Evolutionary conservation across 1,140 invertebrate genomes (phyloP), one percentile per base, ranked within the genome.

Genomic region (Rhopalosiphum maidis): DNA sequence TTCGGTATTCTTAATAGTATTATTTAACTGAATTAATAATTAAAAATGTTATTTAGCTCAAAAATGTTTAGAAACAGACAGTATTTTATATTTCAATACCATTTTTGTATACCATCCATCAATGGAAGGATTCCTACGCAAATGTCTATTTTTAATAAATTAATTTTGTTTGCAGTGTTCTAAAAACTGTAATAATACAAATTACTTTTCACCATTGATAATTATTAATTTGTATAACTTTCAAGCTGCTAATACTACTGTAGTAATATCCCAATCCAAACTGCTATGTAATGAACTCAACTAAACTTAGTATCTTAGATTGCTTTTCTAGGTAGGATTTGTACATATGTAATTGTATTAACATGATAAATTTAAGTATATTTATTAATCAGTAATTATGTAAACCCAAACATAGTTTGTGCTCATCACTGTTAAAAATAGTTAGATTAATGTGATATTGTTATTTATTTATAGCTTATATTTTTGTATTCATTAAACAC

Each of bases 361-460:
- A 77, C n/a, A 77, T n/a, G 15, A 77, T n/a, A 18, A n/a, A 77
- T 77, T n/a, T n/a, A n/a, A 77, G 15, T 8, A 18, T n/a, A n/a
- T 68, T 68, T n/a, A n/a, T n/a, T 77, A n/a, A 18, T n/a, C 15
- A 77, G 11, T 77, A n/a, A 88, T 88, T 88, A 21, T 22, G 1
- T 23, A 88, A 54, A 37, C 83, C 48, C 88, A 89, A 89, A 90
- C 8, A 18, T 83, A 83, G 43, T 92, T 92, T 92, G 43, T 83
- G 68, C 68, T 92, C 90, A 92, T 83, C 90, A 92, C 90, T 92
- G 90, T 83, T 82, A 46, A n/a, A 68, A 90, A 82, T 82, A 83
- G 90, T 22, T 68, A 43, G 25, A 46, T 68, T 22, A 23, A 18
- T 91, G 37, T 90, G 43, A 11, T 41, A 91, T 68, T 77, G 6